phyloP scores from a whole-genome alignment of 2,797 vertebrate species.

The Sebastes trivittatus region DNA sequence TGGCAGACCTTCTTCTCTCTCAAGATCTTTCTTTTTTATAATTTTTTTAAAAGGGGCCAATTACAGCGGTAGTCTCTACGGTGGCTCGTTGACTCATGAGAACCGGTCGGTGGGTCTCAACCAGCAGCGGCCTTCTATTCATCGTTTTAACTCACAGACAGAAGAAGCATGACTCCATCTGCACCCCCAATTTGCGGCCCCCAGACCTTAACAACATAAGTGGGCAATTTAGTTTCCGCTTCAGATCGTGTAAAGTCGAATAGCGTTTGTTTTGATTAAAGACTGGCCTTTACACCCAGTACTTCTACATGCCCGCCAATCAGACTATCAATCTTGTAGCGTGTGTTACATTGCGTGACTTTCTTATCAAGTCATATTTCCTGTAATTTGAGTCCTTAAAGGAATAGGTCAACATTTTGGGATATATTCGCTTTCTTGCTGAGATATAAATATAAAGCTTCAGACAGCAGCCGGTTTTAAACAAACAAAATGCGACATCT shows the following conservation, averaged over 20 bases:
- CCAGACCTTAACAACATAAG: conserved; percentile 65
- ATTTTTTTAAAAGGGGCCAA: conserved; percentile 11
- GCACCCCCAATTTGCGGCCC: conserved; percentile 43
- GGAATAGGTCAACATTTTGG: neutral
- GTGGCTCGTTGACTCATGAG: conserved; percentile 46
- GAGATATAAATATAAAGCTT: neutral
- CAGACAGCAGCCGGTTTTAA: neutral
- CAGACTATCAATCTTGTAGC: too few relatives aligned
- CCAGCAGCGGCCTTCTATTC: conserved; percentile 1
- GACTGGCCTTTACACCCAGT: neutral
- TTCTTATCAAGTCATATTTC: neutral
- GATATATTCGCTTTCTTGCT: neutral
- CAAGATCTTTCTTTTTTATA: neutral
- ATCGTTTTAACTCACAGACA: conserved; percentile 6
- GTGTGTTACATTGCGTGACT: neutral
- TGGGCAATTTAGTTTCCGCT: conserved; percentile 42
- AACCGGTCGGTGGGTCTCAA: conserved; percentile 13
- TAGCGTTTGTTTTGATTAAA: conserved; percentile 35
- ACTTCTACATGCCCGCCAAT: neutral
- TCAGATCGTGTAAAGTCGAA: conserved; percentile 16
- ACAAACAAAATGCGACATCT: neutral
- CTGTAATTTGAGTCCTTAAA: neutral
- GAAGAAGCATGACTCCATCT: conserved; percentile 28
- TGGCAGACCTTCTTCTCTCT: conserved; percentile 49
- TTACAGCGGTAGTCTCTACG: conserved; percentile 19